Conservation (phyloP, 2,797 vertebrate genomes). For the Acanthopagrus latus region DNA sequence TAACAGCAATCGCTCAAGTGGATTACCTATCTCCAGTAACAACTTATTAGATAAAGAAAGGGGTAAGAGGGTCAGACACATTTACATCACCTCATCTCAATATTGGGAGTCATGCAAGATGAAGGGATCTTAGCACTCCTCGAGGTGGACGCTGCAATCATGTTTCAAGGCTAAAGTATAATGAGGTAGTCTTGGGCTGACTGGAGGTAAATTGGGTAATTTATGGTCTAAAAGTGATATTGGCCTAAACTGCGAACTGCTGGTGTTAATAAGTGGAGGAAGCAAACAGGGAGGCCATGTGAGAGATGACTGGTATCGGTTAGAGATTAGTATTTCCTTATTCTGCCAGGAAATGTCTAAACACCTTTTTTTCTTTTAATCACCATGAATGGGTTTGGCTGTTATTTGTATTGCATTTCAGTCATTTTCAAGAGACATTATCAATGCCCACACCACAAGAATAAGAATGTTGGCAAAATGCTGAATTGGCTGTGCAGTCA, state of each 20-base stretch:
- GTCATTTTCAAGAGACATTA: background rate
- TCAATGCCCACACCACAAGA: too few relatives aligned
- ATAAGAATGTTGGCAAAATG: too few relatives aligned
- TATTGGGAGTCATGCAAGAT: background rate
- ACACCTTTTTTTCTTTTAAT: background rate
- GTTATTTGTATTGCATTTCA: background rate
- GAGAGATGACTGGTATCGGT: background rate
- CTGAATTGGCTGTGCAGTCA: too few relatives aligned
- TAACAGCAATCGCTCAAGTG: conserved; percentile 4
- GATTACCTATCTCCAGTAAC: background rate
- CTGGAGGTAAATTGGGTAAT: conserved; percentile 5
- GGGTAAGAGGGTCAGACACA: background rate
- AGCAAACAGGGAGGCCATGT: conserved; percentile 9
- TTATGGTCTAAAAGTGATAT: conserved; percentile 12
- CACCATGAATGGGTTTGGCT: background rate
- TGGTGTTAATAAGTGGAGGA: background rate
- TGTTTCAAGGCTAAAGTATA: conserved; percentile 20
- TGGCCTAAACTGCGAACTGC: conserved; percentile 10
- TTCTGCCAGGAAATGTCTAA: background rate
- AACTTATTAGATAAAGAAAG: background rate
- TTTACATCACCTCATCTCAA: background rate
- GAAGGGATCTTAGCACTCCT: conserved; percentile 1
- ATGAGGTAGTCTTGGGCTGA: conserved; percentile 11
- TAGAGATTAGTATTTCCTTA: background rate
- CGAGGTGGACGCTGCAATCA: conserved; percentile 13